Percentiles rank a stretch among this genome's conserved stretches.
Evolutionary conservation across 2,888 invertebrate species (phyloP).

Genomic region (Trilocha varians): DNA sequence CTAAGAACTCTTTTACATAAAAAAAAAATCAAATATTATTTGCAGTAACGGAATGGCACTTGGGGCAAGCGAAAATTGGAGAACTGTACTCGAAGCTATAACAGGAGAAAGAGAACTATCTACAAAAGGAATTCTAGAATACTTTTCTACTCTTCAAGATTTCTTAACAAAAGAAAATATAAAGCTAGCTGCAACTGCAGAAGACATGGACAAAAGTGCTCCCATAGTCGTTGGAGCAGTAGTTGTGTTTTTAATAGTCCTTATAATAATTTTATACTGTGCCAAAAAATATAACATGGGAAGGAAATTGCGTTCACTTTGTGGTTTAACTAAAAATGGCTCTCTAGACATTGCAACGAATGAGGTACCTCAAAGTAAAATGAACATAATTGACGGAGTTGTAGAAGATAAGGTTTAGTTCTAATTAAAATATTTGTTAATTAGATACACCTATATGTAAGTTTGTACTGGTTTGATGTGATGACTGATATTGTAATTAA

Average conservation of each 20-base stretch:
- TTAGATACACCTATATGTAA: too few species aligned
- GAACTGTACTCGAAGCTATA: conserved; percentile 48
- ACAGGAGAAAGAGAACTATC: conserved; percentile 58
- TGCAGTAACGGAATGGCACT: conserved; percentile 61
- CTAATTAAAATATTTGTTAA: too few species aligned
- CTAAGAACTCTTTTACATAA: too few species aligned
- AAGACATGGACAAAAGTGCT: conserved; percentile 51
- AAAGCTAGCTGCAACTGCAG: conserved; percentile 28
- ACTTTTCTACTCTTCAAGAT: conserved; percentile 44
- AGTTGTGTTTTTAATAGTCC: conserved; percentile 40
- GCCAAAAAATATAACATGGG: conserved; percentile 47
- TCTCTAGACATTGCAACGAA: conserved; percentile 59
- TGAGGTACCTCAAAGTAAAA: conserved; percentile 42
- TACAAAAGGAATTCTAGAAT: conserved; percentile 50
- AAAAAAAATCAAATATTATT: conserved; percentile 1
- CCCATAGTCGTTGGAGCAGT: conserved; percentile 54
- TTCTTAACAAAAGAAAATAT: conserved; percentile 42
- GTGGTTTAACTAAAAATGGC: conserved; percentile 58
- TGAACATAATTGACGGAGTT: conserved; percentile 43
- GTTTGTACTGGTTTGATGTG: background rate
- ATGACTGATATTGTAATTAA: background rate
- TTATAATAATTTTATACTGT: conserved; percentile 54
- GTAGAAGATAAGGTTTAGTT: conserved; percentile 53
- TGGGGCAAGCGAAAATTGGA: conserved; percentile 61
- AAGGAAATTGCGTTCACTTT: conserved; percentile 40